These are phyloP conservation scores for Sula dactylatra DNA, from an alignment of 2,113 vertebrate species.

Conservation along the genomic window DNA sequence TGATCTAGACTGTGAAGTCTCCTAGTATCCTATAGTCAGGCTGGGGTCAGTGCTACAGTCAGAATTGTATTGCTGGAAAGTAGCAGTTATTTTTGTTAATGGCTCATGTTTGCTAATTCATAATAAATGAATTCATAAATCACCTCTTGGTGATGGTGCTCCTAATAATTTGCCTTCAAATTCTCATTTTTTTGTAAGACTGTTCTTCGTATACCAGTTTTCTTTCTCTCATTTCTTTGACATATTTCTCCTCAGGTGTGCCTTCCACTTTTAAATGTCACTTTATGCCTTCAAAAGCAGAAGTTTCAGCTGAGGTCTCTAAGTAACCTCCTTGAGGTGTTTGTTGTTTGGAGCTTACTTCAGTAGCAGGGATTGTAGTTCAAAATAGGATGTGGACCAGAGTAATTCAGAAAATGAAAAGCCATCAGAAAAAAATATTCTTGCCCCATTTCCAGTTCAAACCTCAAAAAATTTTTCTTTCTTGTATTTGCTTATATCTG, in stretches of 20 bases:
- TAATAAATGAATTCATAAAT: not conserved
- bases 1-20: not conserved
- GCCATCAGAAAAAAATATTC: not conserved
- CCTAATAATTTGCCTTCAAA: not conserved
- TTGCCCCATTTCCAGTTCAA: not conserved
- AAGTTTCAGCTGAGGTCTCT: not conserved
- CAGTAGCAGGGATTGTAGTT: not conserved
- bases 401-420: not conserved
- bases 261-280: not conserved
- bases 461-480: not conserved
- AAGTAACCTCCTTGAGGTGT: not conserved
- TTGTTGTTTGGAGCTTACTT: not conserved
- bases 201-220: not conserved
- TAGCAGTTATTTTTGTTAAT: not conserved
- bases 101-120: not conserved
- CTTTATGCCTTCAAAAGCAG: not conserved
- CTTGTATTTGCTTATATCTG: not conserved
- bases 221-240: not conserved
- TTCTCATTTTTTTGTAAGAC: not conserved
- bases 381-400: not conserved
- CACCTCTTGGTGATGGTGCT: not conserved
- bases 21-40: not conserved
- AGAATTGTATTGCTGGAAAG: not conserved
- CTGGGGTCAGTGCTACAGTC: not conserved
- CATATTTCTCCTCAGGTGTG: not conserved